A percentile compares a stretch with the other conserved stretches of the same genome.
Evolutionary conservation across 1,140 invertebrate genomes (phyloP).

Genomic region (Formica selysi): DNA sequence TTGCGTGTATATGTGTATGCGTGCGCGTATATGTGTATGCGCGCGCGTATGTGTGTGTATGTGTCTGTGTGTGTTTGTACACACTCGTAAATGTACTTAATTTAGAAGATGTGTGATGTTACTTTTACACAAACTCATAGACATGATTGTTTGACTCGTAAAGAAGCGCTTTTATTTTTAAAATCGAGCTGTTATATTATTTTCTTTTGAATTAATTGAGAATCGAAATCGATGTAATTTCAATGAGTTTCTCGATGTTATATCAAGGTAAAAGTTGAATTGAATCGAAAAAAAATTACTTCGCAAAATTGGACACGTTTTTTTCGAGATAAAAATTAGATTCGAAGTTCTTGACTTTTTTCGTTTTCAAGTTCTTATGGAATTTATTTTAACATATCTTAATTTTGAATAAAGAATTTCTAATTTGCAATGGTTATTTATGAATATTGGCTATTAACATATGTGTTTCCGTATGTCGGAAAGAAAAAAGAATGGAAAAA

Average conservation of each 20-base stretch:
- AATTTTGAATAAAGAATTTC: neutral
- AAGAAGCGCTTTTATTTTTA: constrained; percentile 73
- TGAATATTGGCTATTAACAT: neutral
- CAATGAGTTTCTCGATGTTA: neutral
- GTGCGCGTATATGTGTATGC: neutral
- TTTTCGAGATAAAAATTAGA: neutral
- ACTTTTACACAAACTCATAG: constrained; percentile 65
- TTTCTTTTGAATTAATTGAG: constrained; percentile 22
- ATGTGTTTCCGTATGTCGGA: neutral
- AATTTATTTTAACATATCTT: constrained; percentile 2
- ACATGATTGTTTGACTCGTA: constrained; percentile 64
- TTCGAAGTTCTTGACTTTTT: neutral
- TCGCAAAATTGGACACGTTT: neutral
- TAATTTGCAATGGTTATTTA: neutral
- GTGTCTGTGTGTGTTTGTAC: neutral
- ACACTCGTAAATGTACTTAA: constrained; percentile 62
- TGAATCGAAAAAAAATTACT: neutral
- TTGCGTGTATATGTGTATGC: neutral
- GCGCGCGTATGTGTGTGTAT: neutral
- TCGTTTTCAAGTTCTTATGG: neutral
- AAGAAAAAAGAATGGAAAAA: neutral
- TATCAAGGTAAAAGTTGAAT: neutral
- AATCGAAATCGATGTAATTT: constrained; percentile 18
- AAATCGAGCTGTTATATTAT: constrained; percentile 68
- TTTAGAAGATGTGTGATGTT: constrained; percentile 72